These are phyloP conservation scores for Amitus sp. DNA, from an alignment of 2,888 invertebrate genomes.

Conservation along the genomic window DNA sequence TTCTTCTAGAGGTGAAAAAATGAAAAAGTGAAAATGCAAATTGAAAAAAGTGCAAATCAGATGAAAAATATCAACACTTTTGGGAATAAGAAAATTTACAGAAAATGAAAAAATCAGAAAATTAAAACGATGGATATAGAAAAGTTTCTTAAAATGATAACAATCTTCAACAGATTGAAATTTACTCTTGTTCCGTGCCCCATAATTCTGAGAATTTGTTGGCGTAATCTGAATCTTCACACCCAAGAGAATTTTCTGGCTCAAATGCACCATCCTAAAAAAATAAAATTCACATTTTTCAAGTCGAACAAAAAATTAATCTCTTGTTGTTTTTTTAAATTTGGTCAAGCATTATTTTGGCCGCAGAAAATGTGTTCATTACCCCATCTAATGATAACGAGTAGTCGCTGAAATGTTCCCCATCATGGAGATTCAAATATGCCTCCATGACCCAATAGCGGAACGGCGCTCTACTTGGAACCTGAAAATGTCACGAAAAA, in stretches of 20 bases:
- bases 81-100: too few relatives aligned
- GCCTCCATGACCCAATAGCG: neutral
- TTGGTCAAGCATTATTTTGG: too few relatives aligned
- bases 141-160: too few relatives aligned
- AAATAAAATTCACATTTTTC: neutral
- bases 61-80: too few relatives aligned
- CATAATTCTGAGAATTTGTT: slow-evolving; percentile 50
- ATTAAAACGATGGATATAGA: too few relatives aligned
- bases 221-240: slow-evolving; percentile 55
- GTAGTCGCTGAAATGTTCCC: neutral
- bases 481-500: neutral
- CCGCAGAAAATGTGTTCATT: too few relatives aligned
- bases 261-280: slow-evolving; percentile 38
- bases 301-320: too few relatives aligned
- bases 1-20: too few relatives aligned
- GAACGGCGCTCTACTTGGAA: neutral
- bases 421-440: neutral
- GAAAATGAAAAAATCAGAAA: slow-evolving; percentile 7
- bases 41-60: too few relatives aligned
- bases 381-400: neutral
- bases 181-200: slow-evolving; percentile 64
- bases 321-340: too few relatives aligned
- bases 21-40: too few relatives aligned
- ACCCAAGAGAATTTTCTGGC: slow-evolving; percentile 50
- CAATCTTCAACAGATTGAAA: too few relatives aligned